Base-by-base conservation (phyloP, 2,888 invertebrate species). In the Pristionchus japonicus region DNA sequence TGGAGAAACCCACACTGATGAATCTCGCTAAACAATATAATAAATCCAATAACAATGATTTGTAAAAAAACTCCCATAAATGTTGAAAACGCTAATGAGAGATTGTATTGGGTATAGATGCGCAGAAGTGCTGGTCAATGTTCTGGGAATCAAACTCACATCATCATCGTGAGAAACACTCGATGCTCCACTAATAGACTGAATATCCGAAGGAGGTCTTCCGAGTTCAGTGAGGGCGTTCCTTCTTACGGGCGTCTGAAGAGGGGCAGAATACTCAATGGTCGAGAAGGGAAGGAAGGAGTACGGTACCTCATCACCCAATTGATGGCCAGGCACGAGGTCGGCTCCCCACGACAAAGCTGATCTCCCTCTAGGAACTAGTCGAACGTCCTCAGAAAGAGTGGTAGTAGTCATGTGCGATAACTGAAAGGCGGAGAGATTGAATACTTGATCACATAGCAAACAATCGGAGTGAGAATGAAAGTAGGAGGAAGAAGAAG, bases 301-400 rank as follows among this genome's bases (percentile, higher is more conserved):
- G 31, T 83, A 34, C 49, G 52, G 52, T 83, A 86, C 86, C 70
- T 92, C 92, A 77, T 90, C n/a, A n/a, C n/a, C 91, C 11, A 89
- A 88, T 87, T 91, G 91, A 80, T 91, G 91, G 3, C 91, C 91
- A 13, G 91, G 90, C 7, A 90, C 89, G 52, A 91, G 88, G 37
- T 91, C 91, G 82, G 90, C 89, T 15, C 90, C 90, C 91, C 91
- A 92, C 4, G 90, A 90, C 31, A 90, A 90, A 3, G 91, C 89
- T 0, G 91, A 88, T 23, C 85, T 49, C 15, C 88, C 88, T 15
- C 85, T 70, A 34, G 87, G 87, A 1, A 87, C 34, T 11, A 40
- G 40, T 43, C 87, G 87, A 37, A 87, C 34, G 61, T 80, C 87
- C 43, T 87, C 87, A 11, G 87, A 87, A 9, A 87, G 87, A 6